Evolutionary conservation across 2,113 vertebrate genomes (phyloP), one percentile per base, ranked within the genome.

Genomic region (Sander vitreus): DNA sequence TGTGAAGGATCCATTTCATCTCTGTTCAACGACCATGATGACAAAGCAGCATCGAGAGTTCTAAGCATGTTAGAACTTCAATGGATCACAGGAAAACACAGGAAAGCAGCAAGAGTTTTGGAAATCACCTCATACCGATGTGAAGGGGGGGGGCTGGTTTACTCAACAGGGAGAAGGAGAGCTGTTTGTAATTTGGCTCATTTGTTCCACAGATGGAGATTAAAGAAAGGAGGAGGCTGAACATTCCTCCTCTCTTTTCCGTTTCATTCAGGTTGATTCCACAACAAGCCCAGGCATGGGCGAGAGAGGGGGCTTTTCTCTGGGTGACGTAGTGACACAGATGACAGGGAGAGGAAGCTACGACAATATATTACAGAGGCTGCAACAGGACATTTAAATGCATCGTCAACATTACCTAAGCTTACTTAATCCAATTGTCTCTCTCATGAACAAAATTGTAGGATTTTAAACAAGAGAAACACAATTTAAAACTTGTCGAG

Each of bases 161-260:
- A 88, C 58, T 84, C 57, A 47, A 83, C 59, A 83, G 86, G 79
- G 53, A 64, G 73, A 85, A 76, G 66, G 73, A 85, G 80, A 84
- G 81, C 84, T 85, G 91, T 83, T 88, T 87, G 88, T 88, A 89
- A 93, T 92, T 91, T 92, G 80, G 72, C 85, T 88, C 80, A 83
- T 93, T 93, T 91, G 86, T 80, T 92, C 69, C 85, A 83, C 92
- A 91, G 87, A 93, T 91, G 90, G 88, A 93, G 89, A 92, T 93
- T 81, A 92, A 91, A 93, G 83, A 77, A 84, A 84, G 62, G 57
- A 83, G 74, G 77, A 78, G 58, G 57, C 57, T 60, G 64, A 78
- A 85, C 85, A 90, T 92, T 93, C 81, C 86, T 86, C 60, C 59
- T 65, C 85, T 87, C 60, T 65, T 78, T 80, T 73, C 88, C 66